Base-by-base conservation (phyloP, 2,888 invertebrate species). In the Bimastos eiseni region DNA sequence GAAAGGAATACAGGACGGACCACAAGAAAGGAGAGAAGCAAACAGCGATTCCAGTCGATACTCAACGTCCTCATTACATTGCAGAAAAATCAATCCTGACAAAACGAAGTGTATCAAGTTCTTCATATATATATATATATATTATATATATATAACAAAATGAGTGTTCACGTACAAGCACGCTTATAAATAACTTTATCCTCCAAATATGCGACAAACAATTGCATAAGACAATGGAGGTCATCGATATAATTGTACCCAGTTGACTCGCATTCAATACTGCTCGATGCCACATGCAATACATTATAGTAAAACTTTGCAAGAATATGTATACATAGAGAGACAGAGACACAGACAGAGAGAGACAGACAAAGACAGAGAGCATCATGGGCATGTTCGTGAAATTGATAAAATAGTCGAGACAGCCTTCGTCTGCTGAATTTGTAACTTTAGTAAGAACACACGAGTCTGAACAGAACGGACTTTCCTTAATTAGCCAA, bases 1-100 rank as follows among this genome's bases (percentile, higher is more conserved):
- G 70, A n/a, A 11, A 70, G 11, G n/a, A 8, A 70, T 70, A 8
- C 11, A 17, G n/a, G n/a, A n/a, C n/a, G n/a, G n/a, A n/a, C n/a
- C n/a, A n/a, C n/a, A n/a, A n/a, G n/a, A n/a, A n/a, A n/a, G n/a
- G n/a, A n/a, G n/a, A n/a, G n/a, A 17, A n/a, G 17, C 1, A 70
- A 70, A 70, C 70, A 70, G n/a, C n/a, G 70, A 70, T n/a, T 70
- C 70, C 70, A n/a, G n/a, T 70, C 70, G 70, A 70, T 70, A 70
- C 70, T 3, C n/a, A 11, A 70, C 70, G 70, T 70, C 70, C 70
- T n/a, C n/a, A 8, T 24, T 11, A 6, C n/a, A 70, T 70, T 70
- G n/a, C 70, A n/a, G 30, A 13, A 70, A 70, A 70, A 70, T 70
- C 70, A 70, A 70, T 70, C 8, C n/a, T 6, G n/a, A 8, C 70